Base-by-base conservation (phyloP, 2,113 vertebrate species). In the Cathartes aura region DNA sequence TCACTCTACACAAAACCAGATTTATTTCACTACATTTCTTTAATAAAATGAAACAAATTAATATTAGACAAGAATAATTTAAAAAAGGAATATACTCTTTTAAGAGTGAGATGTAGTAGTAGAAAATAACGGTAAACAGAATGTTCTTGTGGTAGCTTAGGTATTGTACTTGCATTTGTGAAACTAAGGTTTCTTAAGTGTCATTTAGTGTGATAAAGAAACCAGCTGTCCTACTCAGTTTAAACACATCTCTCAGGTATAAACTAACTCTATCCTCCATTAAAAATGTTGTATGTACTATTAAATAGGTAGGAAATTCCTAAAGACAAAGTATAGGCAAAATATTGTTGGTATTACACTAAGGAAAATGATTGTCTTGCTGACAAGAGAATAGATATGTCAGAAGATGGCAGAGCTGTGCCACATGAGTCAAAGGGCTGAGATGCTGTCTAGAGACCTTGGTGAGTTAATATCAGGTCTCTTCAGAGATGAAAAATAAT, bases 401-500 rank as follows among this genome's bases (percentile, higher is more conserved):
- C 95, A 96, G 91, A 97, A 95, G 97, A 94, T 97, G 97, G 97
- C 97, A 97, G 96, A 98, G 71, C 88, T 84, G 95, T 98, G 96
- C 97, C 91, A 96, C 82, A 24, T 82, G 94, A 97, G 95, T 96
- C 93, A 96, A 95, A 93, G 94, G 93, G 81, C 93, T 95, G 88
- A 83, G 86, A 93, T 94, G 84, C 81, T 36, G 53, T 96, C 97
- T 95, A 93, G 92, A 87, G 95, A 93, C 89, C 98, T 96, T 73
- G 83, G 98, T 97, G 97, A 98, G 97, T 96, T 98, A 98, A 98
- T 98, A 97, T 93, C 94, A 96, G 90, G 82, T 96, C 96, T 98
- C 97, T 98, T 97, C 93, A 97, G 93, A 95, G 85, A 98, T 87
- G 97, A 98, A 98, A 98, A 98, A 98, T 98, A 98, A 97, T 98